Percentiles rank a stretch among this genome's conserved stretches.
These are phyloP conservation scores for Drosophila rufa DNA, from an alignment of 1,140 invertebrate genomes.

Conservation along the genomic window DNA sequence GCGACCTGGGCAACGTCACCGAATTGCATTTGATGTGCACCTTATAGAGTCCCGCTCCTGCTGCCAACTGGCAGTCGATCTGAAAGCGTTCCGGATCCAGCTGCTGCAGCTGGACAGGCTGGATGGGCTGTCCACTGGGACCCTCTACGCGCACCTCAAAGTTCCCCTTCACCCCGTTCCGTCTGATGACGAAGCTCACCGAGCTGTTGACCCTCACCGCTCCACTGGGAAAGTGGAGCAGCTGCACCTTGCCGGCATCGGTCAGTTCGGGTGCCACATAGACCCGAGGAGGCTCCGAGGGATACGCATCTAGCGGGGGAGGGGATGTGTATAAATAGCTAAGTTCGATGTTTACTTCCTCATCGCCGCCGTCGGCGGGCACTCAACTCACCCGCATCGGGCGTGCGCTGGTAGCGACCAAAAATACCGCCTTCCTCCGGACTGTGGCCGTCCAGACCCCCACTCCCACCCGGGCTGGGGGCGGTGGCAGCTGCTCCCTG, in stretches of 20 bases:
- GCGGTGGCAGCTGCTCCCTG: constrained; percentile 22
- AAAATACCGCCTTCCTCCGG: constrained; percentile 73
- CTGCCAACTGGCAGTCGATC: constrained; percentile 92
- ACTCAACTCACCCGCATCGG: constrained; percentile 78
- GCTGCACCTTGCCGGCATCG: constrained; percentile 71
- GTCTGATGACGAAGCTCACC: constrained; percentile 68
- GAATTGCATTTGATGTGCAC: constrained; percentile 95
- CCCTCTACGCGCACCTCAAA: constrained; percentile 79
- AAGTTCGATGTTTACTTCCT: constrained; percentile 57
- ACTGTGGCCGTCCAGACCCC: constrained; percentile 42
- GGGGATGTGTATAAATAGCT: constrained; percentile 56
- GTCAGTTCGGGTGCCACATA: constrained; percentile 80
- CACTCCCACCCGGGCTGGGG: constrained; percentile 25
- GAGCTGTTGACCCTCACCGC: constrained; percentile 65
- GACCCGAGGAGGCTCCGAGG: constrained; percentile 62
- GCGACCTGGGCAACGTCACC: constrained; percentile 94
- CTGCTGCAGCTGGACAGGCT: constrained; percentile 77
- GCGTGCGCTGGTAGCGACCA: constrained; percentile 82
- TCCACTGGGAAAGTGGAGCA: constrained; percentile 80
- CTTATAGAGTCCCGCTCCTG: constrained; percentile 94
- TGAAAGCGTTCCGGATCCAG: constrained; percentile 93
- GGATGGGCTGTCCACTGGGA: constrained; percentile 63
- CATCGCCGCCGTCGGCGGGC: constrained; percentile 17
- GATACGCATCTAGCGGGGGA: constrained; percentile 71
- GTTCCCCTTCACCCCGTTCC: constrained; percentile 81